phyloP scores from a whole-genome alignment of 1,140 invertebrate species.

The Apis laboriosa region DNA sequence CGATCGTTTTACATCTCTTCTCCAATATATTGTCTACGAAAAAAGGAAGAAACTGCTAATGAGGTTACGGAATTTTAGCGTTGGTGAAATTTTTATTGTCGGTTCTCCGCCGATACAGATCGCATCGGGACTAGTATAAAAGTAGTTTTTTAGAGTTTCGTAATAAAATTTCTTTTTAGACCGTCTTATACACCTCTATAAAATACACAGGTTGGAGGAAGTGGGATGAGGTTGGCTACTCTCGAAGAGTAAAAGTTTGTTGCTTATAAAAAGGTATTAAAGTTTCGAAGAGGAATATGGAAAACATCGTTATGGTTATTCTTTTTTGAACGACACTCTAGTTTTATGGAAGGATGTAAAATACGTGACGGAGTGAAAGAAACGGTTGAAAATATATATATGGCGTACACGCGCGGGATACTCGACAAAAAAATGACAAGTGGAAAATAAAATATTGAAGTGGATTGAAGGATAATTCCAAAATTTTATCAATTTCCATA shows the following conservation, averaged over 20 bases:
- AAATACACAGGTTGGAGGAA: not conserved
- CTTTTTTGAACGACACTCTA: not conserved
- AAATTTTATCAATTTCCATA: too few species aligned
- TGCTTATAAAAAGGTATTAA: not conserved
- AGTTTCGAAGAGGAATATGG: too few species aligned
- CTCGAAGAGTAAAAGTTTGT: not conserved
- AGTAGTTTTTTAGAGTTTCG: not conserved
- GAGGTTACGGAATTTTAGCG: not conserved
- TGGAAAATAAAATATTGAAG: too few species aligned
- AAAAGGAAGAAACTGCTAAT: not conserved
- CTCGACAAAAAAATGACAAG: too few species aligned
- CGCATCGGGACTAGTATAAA: not conserved
- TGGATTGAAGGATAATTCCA: too few species aligned
- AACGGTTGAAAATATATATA: too few species aligned
- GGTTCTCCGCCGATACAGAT: not conserved
- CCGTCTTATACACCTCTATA: not conserved
- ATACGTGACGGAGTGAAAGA: not conserved
- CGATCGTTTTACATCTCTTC: not conserved
- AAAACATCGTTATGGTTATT: not conserved
- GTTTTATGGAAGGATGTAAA: constrained; percentile 5
- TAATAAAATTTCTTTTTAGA: not conserved
- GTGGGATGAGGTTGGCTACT: not conserved
- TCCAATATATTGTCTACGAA: not conserved
- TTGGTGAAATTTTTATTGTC: not conserved
- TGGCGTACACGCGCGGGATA: too few species aligned